Base-by-base conservation (phyloP, 2,113 vertebrate species). In the Malaclemys terrapin region DNA sequence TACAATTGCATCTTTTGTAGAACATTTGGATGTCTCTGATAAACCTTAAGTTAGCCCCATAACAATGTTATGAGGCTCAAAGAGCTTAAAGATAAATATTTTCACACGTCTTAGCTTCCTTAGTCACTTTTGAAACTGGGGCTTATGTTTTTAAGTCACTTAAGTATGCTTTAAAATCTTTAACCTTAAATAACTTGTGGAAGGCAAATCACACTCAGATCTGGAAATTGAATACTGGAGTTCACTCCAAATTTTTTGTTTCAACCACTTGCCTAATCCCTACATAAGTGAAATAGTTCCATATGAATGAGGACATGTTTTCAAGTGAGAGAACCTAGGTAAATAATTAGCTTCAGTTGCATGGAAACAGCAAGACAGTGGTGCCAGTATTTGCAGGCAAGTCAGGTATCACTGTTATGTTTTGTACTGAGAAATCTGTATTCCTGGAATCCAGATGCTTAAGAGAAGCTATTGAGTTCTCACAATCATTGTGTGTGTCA, bases 281-380 rank as follows among this genome's bases (percentile, higher is more conserved):
- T 85, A 29, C 80, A 14, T 24, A 52, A 50, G n/a, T 11, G 31
- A 42, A 20, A 53, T 75, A 59, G n/a, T 10, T 81, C 25, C 35
- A 86, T 78, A n/a, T 88, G 86, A 91, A 79, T 59, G 42, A 91
- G 27, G 11, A 47, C 83, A 12, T 11, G 1, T 96, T 96, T 88
- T 69, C 42, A 81, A 86, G n/a, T 65, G 87, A 89, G 52, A 84
- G 38, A 85, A 76, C 42, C 22, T 52, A 65, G 78, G 50, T 85
- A n/a, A 38, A 78, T 3, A 45, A 22, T 25, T 84, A 19, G 4
- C 1, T 27, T 53, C 19, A 49, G n/a, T n/a, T 80, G 14, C 1
- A n/a, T 49, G 17, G 85, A 86, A n/a, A 82, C n/a, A 72, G 62
- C 57, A 27, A 89, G 80, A 50, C 5, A 0, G 1, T 8, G 22